phyloP scores from a whole-genome alignment of 2,113 vertebrate genomes.

The Campylomormyrus tamandua region DNA sequence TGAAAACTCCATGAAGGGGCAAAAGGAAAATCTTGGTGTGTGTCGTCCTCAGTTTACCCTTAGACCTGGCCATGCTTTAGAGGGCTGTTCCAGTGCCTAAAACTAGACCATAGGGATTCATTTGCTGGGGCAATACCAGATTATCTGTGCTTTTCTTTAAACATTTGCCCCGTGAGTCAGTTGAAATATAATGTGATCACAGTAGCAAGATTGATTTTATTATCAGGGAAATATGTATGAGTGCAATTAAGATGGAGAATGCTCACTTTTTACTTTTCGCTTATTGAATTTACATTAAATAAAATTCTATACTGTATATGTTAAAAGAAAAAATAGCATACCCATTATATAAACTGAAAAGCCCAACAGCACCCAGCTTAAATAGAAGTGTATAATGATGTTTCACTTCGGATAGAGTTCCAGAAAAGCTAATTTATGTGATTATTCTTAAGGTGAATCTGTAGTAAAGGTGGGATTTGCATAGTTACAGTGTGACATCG shows the following conservation, averaged over 20 bases:
- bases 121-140: background rate
- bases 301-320: background rate
- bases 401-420: background rate
- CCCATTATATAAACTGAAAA: background rate
- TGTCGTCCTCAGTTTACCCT: background rate
- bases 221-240: background rate
- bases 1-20: background rate
- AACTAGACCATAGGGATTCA: background rate
- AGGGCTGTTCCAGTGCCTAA: background rate
- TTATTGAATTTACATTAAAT: background rate
- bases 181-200: background rate
- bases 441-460: background rate
- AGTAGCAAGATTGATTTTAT: background rate
- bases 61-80: background rate
- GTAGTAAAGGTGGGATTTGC: background rate
- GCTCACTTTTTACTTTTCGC: background rate
- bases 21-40: background rate
- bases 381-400: background rate
- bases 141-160: background rate
- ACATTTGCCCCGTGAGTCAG: background rate
- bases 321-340: background rate
- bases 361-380: background rate
- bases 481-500: background rate
- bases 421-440: background rate
- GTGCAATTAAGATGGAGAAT: background rate